phyloP scores from a whole-genome alignment of 2,888 invertebrate species.

The Alcis repandata region DNA sequence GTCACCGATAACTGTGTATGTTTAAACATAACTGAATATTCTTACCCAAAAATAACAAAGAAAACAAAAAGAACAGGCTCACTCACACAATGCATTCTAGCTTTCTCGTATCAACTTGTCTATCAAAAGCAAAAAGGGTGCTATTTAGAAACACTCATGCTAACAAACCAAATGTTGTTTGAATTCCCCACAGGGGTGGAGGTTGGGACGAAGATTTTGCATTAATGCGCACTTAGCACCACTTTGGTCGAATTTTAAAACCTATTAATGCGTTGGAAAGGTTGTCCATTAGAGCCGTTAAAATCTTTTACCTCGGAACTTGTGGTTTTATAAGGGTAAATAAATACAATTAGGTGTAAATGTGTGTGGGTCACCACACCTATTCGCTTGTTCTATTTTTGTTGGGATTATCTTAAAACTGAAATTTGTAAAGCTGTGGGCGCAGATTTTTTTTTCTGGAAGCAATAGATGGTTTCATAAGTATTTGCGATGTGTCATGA shows the following conservation, averaged over 20 bases:
- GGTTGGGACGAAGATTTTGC: constrained; percentile 49
- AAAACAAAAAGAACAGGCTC: neutral
- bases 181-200: constrained; percentile 39
- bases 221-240: constrained; percentile 53
- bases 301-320: constrained; percentile 62
- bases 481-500: too few species aligned
- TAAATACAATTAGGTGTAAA: constrained; percentile 37
- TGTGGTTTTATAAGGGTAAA: constrained; percentile 52
- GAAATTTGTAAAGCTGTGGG: too few species aligned
- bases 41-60: constrained; percentile 7
- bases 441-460: too few species aligned
- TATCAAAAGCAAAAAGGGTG: constrained; percentile 9
- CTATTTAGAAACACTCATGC: constrained; percentile 31
- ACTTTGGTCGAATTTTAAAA: constrained; percentile 65
- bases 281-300: constrained; percentile 74
- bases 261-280: constrained; percentile 73
- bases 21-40: too few species aligned
- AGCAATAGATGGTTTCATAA: too few species aligned
- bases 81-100: neutral
- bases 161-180: constrained; percentile 36
- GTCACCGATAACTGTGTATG: too few species aligned
- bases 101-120: neutral
- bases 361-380: constrained; percentile 16
- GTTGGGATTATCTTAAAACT: neutral
- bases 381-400: constrained; percentile 5